Conservation (phyloP, 2,888 invertebrate species). For the Hartigia nigra region DNA sequence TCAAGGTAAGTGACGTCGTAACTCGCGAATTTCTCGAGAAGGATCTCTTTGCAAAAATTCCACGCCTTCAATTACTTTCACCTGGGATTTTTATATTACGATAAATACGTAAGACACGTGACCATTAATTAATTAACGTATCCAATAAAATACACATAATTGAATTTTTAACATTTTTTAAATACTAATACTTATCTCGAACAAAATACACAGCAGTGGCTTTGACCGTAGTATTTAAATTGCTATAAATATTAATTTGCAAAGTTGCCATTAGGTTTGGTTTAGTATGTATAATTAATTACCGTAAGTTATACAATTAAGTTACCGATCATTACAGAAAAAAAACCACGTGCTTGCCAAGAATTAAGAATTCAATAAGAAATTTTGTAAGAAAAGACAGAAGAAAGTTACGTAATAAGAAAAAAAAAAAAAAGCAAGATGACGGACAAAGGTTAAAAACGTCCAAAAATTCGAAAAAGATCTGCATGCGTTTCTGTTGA, state of each 20-base stretch:
- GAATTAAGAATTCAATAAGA: neutral
- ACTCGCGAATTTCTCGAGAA: neutral
- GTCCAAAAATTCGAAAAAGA: neutral
- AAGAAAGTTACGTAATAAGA: neutral
- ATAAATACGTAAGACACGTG: neutral
- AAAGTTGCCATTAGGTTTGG: neutral
- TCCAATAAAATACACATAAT: neutral
- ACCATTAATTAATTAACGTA: neutral
- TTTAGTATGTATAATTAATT: neutral
- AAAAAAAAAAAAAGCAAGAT: neutral
- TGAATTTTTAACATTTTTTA: neutral
- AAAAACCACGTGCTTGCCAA: neutral
- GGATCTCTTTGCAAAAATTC: neutral
- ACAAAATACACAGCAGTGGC: neutral
- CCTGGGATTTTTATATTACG: no score
- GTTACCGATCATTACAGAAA: neutral
- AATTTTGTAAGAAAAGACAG: neutral
- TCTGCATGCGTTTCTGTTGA: neutral
- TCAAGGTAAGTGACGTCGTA: slow-evolving; percentile 37
- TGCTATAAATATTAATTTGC: slow-evolving; percentile 1
- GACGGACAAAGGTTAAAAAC: neutral
- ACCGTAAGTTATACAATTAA: neutral
- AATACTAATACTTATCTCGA: no score
- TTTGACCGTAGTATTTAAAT: neutral
- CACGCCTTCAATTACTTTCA: neutral